Percentiles rank a stretch among this genome's conserved stretches.
Conservation (phyloP, 2,888 invertebrate species). For the Orthosia gothica region DNA sequence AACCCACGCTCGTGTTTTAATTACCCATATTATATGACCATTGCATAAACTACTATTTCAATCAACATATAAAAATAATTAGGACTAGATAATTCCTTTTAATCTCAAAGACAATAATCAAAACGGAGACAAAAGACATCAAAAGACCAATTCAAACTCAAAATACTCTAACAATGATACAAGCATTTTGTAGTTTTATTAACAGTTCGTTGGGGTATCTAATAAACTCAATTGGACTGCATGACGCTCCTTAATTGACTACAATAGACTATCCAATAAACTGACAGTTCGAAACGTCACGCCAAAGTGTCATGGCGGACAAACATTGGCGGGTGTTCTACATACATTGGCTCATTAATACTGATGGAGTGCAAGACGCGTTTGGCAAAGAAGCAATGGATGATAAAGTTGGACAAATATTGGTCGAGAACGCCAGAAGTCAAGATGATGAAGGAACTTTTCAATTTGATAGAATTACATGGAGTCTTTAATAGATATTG, state of each 20-base stretch:
- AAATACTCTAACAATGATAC: conserved; percentile 20
- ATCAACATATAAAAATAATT: too few relatives aligned
- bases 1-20: too few relatives aligned
- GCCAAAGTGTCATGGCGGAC: conserved; percentile 18
- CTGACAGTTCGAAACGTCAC: conserved; percentile 66
- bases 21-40: too few relatives aligned
- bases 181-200: conserved; percentile 67
- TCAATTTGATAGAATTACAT: conserved; percentile 49
- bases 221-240: conserved; percentile 86
- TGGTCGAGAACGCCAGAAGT: background rate
- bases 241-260: conserved; percentile 85
- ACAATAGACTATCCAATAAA: conserved; percentile 77
- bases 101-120: background rate
- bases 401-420: conserved; percentile 9
- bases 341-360: conserved; percentile 10
- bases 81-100: too few relatives aligned
- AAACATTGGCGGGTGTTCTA: conserved; percentile 28
- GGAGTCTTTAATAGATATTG: conserved; percentile 63
- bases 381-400: conserved; percentile 8
- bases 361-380: accelerated
- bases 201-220: conserved; percentile 59
- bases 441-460: conserved; percentile 22
- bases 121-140: background rate
- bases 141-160: conserved; percentile 3
- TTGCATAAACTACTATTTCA: too few relatives aligned